These are phyloP conservation scores for Pteria penguin DNA, from an alignment of 2,888 invertebrate genomes.

Conservation along the genomic window DNA sequence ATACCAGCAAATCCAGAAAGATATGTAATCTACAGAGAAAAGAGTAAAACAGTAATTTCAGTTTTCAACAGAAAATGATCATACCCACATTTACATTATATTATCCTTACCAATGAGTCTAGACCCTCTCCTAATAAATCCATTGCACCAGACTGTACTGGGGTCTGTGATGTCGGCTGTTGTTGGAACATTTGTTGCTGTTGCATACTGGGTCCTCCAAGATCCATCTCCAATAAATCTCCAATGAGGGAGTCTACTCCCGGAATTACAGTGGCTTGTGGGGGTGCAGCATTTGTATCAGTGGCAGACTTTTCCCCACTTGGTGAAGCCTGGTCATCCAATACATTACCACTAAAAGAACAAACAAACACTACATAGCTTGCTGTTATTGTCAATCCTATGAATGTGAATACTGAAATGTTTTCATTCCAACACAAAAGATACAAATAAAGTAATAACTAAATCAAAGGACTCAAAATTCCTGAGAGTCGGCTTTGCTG, in stretches of 20 bases:
- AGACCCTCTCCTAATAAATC: conserved; percentile 92
- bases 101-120: conserved; percentile 84
- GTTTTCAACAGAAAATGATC: too few species aligned
- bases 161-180: conserved; percentile 65
- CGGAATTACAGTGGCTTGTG: conserved; percentile 83
- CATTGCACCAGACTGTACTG: conserved; percentile 82
- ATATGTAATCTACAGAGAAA: too few species aligned
- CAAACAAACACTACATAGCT: too few species aligned
- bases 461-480: too few species aligned
- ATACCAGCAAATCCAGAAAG: too few species aligned
- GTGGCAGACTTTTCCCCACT: conserved; percentile 27
- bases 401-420: too few species aligned
- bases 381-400: too few species aligned
- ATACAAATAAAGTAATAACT: too few species aligned
- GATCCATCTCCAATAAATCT: conserved; percentile 97
- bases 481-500: too few species aligned
- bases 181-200: conserved; percentile 69
- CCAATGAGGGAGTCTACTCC: conserved; percentile 96
- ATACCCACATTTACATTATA: not conserved
- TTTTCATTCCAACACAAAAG: too few species aligned
- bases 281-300: conserved; percentile 63
- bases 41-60: too few species aligned
- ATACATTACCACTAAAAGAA: conserved; percentile 49
- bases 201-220: conserved; percentile 84
- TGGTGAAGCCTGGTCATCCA: conserved; percentile 36